phyloP scores from a whole-genome alignment of 2,888 invertebrate species.

The Seira ritae region DNA sequence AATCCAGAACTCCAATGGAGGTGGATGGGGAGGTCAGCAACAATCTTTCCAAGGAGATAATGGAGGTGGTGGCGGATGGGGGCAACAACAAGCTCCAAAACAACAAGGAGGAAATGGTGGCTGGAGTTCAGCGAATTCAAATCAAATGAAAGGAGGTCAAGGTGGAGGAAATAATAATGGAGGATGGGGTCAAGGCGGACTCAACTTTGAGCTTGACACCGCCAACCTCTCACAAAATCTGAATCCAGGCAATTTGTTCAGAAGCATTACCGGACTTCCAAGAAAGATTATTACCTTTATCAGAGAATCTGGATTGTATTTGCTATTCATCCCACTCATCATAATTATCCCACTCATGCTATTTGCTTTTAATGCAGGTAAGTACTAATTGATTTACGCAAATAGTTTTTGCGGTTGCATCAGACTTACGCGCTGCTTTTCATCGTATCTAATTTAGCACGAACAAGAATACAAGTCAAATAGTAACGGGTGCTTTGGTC shows the following conservation, averaged over 20 bases:
- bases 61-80: conserved; percentile 48
- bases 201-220: conserved; percentile 40
- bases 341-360: conserved; percentile 55
- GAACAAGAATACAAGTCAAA: too few species aligned
- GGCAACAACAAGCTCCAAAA: conserved; percentile 28
- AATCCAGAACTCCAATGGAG: not conserved
- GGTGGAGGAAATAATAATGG: conserved; percentile 6
- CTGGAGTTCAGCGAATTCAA: conserved; percentile 36
- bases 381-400: too few species aligned
- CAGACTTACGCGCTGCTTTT: too few species aligned
- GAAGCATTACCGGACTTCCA: conserved; percentile 36
- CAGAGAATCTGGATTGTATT: conserved; percentile 59
- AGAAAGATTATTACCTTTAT: conserved; percentile 39
- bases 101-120: conserved; percentile 10
- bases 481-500: too few species aligned
- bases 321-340: conserved; percentile 54
- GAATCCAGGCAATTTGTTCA: conserved; percentile 41
- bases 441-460: too few species aligned
- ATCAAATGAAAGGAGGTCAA: conserved; percentile 33
- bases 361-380: conserved; percentile 47
- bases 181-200: conserved; percentile 38
- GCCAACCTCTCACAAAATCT: conserved; percentile 34
- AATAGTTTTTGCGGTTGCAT: too few species aligned
- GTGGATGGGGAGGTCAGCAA: not conserved
- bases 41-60: too few species aligned